Base-by-base conservation (phyloP, 2,113 vertebrate species). In the Romanogobio albipinnatus region DNA sequence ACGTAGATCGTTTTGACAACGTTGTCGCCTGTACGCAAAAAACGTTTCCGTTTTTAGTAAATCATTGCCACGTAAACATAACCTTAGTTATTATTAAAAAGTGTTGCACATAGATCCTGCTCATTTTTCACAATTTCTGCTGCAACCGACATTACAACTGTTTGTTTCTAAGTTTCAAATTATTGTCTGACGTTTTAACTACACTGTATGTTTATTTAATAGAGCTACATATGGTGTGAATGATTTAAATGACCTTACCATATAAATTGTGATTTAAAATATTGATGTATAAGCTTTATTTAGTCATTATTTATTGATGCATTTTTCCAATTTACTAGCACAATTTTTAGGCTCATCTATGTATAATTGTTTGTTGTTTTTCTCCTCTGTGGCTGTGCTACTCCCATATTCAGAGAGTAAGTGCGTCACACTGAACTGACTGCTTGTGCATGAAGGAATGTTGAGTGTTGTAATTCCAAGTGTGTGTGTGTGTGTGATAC, bases 351-450 rank as follows among this genome's bases (percentile, higher is more conserved):
- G 47, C 24, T 53, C 33, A 59, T 74, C 11, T 81, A 29, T 82
- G 47, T 39, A 9, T 36, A 58, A 53, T 39, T 56, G 33, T 39
- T 33, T 58, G 8, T 51, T 11, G 6, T 82, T 76, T 83, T 83
- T 43, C 11, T 66, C 47, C 43, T 47, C 29, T 56, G 29, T 83
- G 83, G 10, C 76, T 84, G 58, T 86, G 66, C 73, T n/a, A 64
- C 45, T 49, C 39, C 24, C 24, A 11, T 85, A 62, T 81, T 13
- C 85, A 91, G 90, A 86, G 87, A 91, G 90, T 91, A 90, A 91
- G 90, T 89, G 73, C 76, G 43, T 45, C 79, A 83, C 58, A n/a
- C 29, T 22, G 64, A 36, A 51, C 43, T 71, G 59, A 14, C 19
- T 51, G 17, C 78, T 76, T 75, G 66, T 71, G 66, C 64, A 82